Base-by-base conservation (phyloP, 2,113 vertebrate species). In the Ciconia boyciana region DNA sequence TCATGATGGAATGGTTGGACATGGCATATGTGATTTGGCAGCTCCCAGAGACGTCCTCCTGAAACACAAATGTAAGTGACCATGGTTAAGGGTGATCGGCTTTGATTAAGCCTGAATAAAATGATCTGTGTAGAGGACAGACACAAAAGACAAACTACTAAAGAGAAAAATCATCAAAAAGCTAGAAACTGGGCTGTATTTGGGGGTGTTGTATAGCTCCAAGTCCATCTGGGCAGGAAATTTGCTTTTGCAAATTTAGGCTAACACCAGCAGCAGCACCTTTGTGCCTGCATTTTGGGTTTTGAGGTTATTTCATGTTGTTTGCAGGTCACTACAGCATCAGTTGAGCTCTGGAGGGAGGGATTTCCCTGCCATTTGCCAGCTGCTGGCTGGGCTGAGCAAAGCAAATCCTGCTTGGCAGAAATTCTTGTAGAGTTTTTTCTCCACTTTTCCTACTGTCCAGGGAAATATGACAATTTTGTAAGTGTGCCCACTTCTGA, bases 11-110 rank as follows among this genome's bases (percentile, higher is more conserved):
- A 36, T 95, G 61, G 64, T 97, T 81, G 64, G 93, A 97, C 28
- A 92, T 0, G 0, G 58, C 1, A 5, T 98, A 98, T 0, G 89
- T 96, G 80, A 98, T 97, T 44, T 51, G 82, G 84, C 98, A 98
- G 84, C 64, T 97, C 18, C 98, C 98, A 0, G 97, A 97, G 61
- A 69, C 32, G 0, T 98, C 97, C 54, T 97, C 96, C 98, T 98
- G 89, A 84, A 97, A 89, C 9, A 36, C 44, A 89, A 22, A 69
- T 0, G 2, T 28, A 75, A 57, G 39, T 39, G 32, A 48, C 43
- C 7, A 1, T 3, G 34, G 28, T 22, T 16, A 39, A 61, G 13
- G 44, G 36, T 28, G 22, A 41, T 16, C 0, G 1, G 16, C 29
- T 80, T 70, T 13, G 19, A 24, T 13, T 1, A 2, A 83, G 17